These are phyloP conservation scores for Chymomyza costata DNA, from an alignment of 1,140 invertebrate species.

Conservation along the genomic window DNA sequence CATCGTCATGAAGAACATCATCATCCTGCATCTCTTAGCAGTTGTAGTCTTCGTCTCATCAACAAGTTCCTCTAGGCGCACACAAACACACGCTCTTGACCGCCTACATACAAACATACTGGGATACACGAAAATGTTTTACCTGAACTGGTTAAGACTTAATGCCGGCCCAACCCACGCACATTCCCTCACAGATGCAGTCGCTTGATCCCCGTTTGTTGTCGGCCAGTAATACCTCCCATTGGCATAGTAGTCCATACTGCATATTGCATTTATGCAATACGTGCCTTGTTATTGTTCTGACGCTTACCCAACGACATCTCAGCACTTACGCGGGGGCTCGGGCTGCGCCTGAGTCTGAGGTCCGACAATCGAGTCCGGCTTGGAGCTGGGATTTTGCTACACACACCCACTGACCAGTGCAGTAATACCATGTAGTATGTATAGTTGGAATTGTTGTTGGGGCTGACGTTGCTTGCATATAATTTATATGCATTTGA, in stretches of 20 bases:
- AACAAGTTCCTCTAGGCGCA: slow-evolving; percentile 60
- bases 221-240: too few species aligned
- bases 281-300: slow-evolving; percentile 69
- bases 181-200: slow-evolving; percentile 3
- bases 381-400: too few species aligned
- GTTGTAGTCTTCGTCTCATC: slow-evolving; percentile 40
- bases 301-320: slow-evolving; percentile 25
- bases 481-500: slow-evolving; percentile 73
- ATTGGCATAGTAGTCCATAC: too few species aligned
- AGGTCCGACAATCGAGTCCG: too few species aligned
- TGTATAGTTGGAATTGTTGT: not conserved
- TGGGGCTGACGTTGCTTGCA: slow-evolving; percentile 29
- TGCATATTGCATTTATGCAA: slow-evolving; percentile 68
- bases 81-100: slow-evolving; percentile 8
- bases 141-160: too few species aligned
- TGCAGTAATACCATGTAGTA: not conserved
- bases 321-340: too few species aligned
- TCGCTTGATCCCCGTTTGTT: not conserved
- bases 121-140: too few species aligned
- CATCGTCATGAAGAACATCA: not conserved
- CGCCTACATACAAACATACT: slow-evolving; percentile 14
- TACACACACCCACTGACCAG: slow-evolving; percentile 26
- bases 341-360: too few species aligned
- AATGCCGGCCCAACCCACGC: slow-evolving; percentile 39
- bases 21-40: slow-evolving; percentile 35